Base-by-base conservation (phyloP, 1,140 invertebrate species). In the Octopus sinensis region DNA sequence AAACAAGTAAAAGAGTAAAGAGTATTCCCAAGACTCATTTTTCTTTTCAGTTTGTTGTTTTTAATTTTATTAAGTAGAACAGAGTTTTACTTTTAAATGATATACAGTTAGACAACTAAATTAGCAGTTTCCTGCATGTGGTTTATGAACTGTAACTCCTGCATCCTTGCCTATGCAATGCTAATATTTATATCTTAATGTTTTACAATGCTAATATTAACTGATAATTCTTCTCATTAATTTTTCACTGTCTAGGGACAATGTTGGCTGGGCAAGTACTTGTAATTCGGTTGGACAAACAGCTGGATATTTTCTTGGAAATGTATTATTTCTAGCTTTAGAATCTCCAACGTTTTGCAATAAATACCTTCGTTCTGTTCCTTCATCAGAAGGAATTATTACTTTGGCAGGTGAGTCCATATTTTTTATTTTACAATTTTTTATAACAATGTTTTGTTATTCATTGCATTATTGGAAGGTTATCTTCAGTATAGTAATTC, bases 221-320 rank as follows among this genome's bases (percentile, higher is more conserved):
- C 30, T 43, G 30, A 43, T 43, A 43, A 43, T 43, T 43, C 30
- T 43, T 51, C n/a, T 54, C 73, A 78, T 76, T 78, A 76, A 30
- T 82, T 81, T 80, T 43, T 43, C 30, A 78, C 77, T 71, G 83
- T 90, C 93, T 93, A 92, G 94, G 93, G 88, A 90, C 80, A 99
- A 99, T 92, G 96, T 99, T 54, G 97, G 96, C n/a, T 97, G 99
- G 92, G 98, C 98, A 9, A 99, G 97, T 12, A 99, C 98, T 0
- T 99, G 98, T 90, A 99, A 99, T 88, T 96, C 95, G 86, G 97
- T 99, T 10, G 98, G 98, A 23, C 98, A 99, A 92, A 99, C 97
- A 0, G 95, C 96, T 80, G 98, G 98, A 2, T 98, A 96, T 91
- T 99, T 99, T 88, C 91, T 99, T 3, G 98, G 98, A 68, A 99